Evolutionary conservation across 2,113 vertebrate genomes (phyloP).

Genomic region (Pan troglodytes): DNA sequence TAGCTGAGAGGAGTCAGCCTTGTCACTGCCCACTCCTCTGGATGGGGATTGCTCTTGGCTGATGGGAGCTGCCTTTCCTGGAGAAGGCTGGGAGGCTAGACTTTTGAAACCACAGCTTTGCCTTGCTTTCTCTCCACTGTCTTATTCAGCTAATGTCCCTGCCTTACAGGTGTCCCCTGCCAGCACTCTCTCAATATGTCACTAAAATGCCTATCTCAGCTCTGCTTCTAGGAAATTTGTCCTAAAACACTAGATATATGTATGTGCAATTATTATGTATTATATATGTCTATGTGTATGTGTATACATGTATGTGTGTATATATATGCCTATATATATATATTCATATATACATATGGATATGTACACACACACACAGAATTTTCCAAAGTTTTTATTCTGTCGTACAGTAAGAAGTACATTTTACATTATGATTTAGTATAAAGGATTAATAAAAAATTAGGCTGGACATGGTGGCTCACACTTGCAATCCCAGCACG

Average conservation of each 20-base stretch:
- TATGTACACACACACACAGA: background rate
- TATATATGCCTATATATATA: background rate
- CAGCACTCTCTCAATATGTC: background rate
- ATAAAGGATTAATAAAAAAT: conserved; percentile 8
- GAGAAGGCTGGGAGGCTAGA: background rate
- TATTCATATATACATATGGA: too few species aligned
- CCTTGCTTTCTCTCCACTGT: background rate
- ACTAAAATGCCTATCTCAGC: background rate
- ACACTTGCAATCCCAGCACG: background rate
- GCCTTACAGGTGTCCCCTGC: background rate
- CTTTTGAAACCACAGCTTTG: background rate
- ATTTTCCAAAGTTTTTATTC: background rate
- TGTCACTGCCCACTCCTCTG: background rate
- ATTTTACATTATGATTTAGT: conserved; percentile 20
- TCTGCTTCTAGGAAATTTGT: background rate
- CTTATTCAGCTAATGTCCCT: background rate
- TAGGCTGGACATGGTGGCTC: background rate
- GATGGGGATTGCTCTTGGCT: background rate
- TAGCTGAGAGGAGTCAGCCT: background rate
- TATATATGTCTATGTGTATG: background rate
- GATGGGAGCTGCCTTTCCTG: background rate
- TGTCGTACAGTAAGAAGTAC: background rate
- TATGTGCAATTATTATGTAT: background rate
- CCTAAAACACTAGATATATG: background rate
- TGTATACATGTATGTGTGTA: rapidly evolving